These are phyloP conservation scores for Hofmannophila pseudospretella DNA, from an alignment of 2,888 invertebrate species.

Conservation along the genomic window DNA sequence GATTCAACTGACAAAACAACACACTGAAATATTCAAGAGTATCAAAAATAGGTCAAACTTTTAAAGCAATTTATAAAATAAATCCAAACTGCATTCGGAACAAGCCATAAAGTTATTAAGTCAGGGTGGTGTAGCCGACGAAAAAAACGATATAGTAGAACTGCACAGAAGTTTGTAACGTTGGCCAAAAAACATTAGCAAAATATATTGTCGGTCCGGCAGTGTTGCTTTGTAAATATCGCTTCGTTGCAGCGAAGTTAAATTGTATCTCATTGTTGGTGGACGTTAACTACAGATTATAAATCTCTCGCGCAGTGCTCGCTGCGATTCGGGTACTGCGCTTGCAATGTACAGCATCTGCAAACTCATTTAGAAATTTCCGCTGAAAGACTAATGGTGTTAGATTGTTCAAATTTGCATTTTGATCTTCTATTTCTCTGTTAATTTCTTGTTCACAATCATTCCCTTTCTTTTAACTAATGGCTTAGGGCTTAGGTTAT, in stretches of 20 bases:
- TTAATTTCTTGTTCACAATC: too few species aligned
- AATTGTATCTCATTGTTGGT: conserved; percentile 68
- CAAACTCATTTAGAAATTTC: conserved; percentile 38
- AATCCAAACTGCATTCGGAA: conserved; percentile 47
- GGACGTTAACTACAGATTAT: conserved; percentile 65
- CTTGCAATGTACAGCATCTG: conserved; percentile 25
- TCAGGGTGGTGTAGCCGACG: conserved; percentile 40
- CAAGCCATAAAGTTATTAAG: conserved; percentile 64
- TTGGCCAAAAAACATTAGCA: conserved; percentile 59
- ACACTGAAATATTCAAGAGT: background rate
- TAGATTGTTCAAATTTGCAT: conserved; percentile 3
- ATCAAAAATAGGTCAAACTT: conserved; percentile 21
- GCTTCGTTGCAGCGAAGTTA: conserved; percentile 52
- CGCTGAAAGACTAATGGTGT: conserved; percentile 22
- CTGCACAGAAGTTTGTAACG: conserved; percentile 46
- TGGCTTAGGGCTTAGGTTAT: too few species aligned
- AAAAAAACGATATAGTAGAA: conserved; percentile 44
- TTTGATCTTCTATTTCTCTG: too few species aligned
- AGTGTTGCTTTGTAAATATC: conserved; percentile 58
- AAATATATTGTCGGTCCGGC: conserved; percentile 42
- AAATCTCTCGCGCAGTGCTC: conserved; percentile 50
- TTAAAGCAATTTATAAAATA: conserved; percentile 36
- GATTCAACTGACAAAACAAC: too few species aligned
- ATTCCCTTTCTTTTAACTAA: too few species aligned
- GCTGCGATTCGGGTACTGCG: conserved; percentile 22